Base-by-base conservation (phyloP, 2,888 invertebrate species). In the Oscheius sp. region DNA sequence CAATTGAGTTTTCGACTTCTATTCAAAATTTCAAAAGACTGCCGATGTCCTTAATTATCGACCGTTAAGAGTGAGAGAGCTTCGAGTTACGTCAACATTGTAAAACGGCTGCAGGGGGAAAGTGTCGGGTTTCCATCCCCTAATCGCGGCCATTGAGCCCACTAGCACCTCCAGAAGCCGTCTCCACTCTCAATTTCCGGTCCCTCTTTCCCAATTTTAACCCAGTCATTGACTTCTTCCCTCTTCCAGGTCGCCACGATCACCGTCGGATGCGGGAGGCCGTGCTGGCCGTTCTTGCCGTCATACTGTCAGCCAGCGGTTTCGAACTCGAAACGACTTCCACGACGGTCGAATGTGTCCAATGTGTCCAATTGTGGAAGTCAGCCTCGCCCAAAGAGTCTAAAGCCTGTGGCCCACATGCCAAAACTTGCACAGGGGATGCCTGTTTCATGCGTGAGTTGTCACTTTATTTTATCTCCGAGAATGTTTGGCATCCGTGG, bases 381-480 rank as follows among this genome's bases (percentile, higher is more conserved):
- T 79, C 79, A 16, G 82, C 79, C 29, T 78, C 79, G 16, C 68
- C 77, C 25, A 76, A 77, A 25, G 81, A 81, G 66, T 72, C 76
- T n/a, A 79, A 78, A 69, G 76, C 78, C 1, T 84, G 84, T 68
- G 77, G 76, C 27, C 75, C 72, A 45, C 76, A 79, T 52, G 81
- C 82, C 21, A 69, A 74, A 9, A 84, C 82, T n/a, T 84, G 84
- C 64, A 66, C 66, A 16, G 84, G 81, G 21, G 79, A 76, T 46
- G 84, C 84, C 18, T 84, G 84, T 72, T 84, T 81, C 74, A 84
- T 84, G 84, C 76, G 82, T 82, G 43, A 77, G 81, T 81, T 56
- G 27, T 7, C 27, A 7, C 21, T 56, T 27, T 56, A 25, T 56
- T 18, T 27, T 21, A 12, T 23, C 25, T 16, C 3, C 9, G 21